phyloP scores from a whole-genome alignment of 2,888 invertebrate species.

The Brachynemurus nebulosus region DNA sequence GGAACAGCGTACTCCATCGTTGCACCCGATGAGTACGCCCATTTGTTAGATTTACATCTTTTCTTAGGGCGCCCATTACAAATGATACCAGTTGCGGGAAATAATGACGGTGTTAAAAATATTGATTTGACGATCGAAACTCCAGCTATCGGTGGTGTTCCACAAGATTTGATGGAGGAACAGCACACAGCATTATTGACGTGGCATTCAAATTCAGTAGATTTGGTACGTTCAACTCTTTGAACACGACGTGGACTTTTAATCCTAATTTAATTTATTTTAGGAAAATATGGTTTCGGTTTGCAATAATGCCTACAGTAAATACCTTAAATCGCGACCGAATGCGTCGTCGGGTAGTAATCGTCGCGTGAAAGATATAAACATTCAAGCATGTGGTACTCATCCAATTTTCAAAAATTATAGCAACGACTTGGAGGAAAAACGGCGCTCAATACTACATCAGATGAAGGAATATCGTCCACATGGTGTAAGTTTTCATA shows the following conservation, averaged over 20 bases:
- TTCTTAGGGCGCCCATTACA: slow-evolving; percentile 73
- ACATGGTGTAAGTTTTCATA: slow-evolving; percentile 41
- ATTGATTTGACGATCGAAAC: slow-evolving; percentile 41
- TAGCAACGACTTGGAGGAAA: slow-evolving; percentile 26
- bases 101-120: slow-evolving; percentile 17
- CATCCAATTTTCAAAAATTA: slow-evolving; percentile 47
- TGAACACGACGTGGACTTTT: not conserved
- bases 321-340: slow-evolving; percentile 79
- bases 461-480: slow-evolving; percentile 65
- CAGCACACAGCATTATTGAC: slow-evolving; percentile 60
- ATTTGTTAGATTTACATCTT: slow-evolving; percentile 85
- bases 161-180: slow-evolving; percentile 69
- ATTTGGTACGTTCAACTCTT: slow-evolving; percentile 48
- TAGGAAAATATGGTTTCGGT: slow-evolving; percentile 54
- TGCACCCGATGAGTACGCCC: slow-evolving; percentile 80
- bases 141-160: slow-evolving; percentile 55
- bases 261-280: slow-evolving; percentile 15
- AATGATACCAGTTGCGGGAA: slow-evolving; percentile 31
- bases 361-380: slow-evolving; percentile 62
- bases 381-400: slow-evolving; percentile 38
- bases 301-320: slow-evolving; percentile 78
- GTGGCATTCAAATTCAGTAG: slow-evolving; percentile 57
- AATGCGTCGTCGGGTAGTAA: slow-evolving; percentile 82
- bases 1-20: slow-evolving; percentile 89
- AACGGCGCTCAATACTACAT: slow-evolving; percentile 37